Conservation (phyloP, 2,113 vertebrate species). For the Uria aalge region DNA sequence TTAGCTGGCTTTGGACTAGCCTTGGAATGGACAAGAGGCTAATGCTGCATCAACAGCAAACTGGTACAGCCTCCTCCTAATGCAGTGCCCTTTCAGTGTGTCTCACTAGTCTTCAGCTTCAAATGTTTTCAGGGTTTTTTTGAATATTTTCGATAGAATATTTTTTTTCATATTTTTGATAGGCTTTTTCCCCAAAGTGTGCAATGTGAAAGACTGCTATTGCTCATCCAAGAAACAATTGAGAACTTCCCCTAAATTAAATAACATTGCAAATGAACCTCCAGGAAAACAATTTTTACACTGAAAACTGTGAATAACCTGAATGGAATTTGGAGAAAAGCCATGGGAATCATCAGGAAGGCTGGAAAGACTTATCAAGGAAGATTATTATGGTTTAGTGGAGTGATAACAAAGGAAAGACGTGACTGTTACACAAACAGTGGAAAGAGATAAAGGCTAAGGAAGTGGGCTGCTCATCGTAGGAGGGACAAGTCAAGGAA, state of each 20-base stretch:
- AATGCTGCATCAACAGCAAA: not conserved
- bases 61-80: not conserved
- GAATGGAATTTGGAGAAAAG: not conserved
- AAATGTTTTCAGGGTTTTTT: not conserved
- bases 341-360: not conserved
- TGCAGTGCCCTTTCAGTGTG: not conserved
- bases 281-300: not conserved
- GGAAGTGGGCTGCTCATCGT: not conserved
- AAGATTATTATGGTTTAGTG: not conserved
- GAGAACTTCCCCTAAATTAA: not conserved
- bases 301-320: not conserved
- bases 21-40: not conserved
- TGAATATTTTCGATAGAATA: not conserved
- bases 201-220: not conserved
- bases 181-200: not conserved
- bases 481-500: not conserved
- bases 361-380: not conserved
- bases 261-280: not conserved
- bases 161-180: not conserved
- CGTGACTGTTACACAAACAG: not conserved
- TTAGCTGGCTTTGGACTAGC: not conserved
- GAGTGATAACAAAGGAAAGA: not conserved
- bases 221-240: not conserved
- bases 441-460: not conserved
- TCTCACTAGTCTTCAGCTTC: not conserved